phyloP scores from a whole-genome alignment of 2,797 vertebrate genomes.

The Rhinogobio ventralis region DNA sequence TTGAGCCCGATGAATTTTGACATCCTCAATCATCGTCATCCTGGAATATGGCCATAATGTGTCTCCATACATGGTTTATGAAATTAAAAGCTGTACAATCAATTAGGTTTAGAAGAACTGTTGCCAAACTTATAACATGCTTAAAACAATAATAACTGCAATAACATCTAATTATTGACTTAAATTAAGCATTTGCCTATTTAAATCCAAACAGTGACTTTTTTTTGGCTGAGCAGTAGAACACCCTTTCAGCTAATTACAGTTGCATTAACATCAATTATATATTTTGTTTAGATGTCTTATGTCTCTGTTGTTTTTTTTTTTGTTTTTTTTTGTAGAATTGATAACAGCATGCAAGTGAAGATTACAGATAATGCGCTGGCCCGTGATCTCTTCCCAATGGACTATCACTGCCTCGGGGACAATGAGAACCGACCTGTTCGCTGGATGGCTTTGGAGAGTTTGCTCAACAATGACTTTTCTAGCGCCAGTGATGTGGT shows the following conservation, averaged over 20 bases:
- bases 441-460: constrained; percentile 98
- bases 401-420: constrained; percentile 99
- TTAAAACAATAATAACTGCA: too few species aligned
- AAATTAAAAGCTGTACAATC: too few species aligned
- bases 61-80: too few species aligned
- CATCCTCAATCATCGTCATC: too few species aligned
- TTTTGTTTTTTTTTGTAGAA: constrained; percentile 75
- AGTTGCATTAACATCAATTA: neutral
- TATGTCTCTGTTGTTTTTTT: neutral
- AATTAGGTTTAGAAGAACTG: too few species aligned
- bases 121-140: too few species aligned
- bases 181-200: too few species aligned
- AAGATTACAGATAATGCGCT: constrained; percentile 99
- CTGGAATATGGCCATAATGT: too few species aligned
- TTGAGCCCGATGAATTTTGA: too few species aligned
- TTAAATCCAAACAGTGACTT: too few species aligned
- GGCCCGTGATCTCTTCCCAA: constrained; percentile 95
- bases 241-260: neutral
- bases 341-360: constrained; percentile 97
- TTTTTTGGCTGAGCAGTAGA: neutral
- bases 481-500: constrained; percentile 99
- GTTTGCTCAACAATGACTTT: constrained; percentile 96
- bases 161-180: too few species aligned
- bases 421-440: constrained; percentile 98
- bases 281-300: neutral